A percentile compares a stretch with the other conserved stretches of the same genome.
These are phyloP conservation scores for Hylaeus anthracinus DNA, from an alignment of 1,140 invertebrate species.

Conservation along the genomic window DNA sequence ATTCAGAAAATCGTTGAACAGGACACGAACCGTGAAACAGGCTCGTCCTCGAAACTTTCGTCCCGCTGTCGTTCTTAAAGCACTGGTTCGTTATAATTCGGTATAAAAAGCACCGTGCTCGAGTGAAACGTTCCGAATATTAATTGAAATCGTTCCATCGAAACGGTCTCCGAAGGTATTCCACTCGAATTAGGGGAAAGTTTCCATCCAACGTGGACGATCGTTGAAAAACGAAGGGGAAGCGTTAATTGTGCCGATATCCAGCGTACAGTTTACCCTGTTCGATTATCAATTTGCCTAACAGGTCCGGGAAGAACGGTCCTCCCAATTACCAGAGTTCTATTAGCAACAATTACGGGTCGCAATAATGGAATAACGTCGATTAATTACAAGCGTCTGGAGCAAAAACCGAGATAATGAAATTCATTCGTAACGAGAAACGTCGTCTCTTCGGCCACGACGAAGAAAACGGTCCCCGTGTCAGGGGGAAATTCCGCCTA, in stretches of 20 bases:
- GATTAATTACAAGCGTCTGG: slow-evolving; percentile 22
- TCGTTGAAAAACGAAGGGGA: neutral
- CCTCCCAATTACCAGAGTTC: neutral
- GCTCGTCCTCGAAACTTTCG: neutral
- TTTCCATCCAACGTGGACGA: neutral
- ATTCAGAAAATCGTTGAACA: too few relatives aligned
- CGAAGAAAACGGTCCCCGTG: neutral
- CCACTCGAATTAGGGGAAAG: neutral
- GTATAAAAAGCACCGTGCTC: neutral
- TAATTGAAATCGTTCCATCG: neutral
- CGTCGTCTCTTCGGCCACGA: neutral
- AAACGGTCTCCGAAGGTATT: neutral
- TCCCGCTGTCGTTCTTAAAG: too few relatives aligned
- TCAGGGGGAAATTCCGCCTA: slow-evolving; percentile 21
- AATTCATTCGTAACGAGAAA: slow-evolving; percentile 35
- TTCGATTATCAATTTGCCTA: slow-evolving; percentile 17
- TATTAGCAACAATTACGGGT: slow-evolving; percentile 27
- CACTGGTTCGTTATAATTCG: neutral
- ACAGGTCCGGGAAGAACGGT: neutral
- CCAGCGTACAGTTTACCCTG: neutral
- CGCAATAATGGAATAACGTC: slow-evolving; percentile 29
- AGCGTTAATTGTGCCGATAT: slow-evolving; percentile 2
- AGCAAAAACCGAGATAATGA: slow-evolving; percentile 19
- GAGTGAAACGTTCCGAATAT: neutral
- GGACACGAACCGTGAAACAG: neutral